phyloP scores from a whole-genome alignment of 2,888 invertebrate genomes.

The Lapara coniferarum region DNA sequence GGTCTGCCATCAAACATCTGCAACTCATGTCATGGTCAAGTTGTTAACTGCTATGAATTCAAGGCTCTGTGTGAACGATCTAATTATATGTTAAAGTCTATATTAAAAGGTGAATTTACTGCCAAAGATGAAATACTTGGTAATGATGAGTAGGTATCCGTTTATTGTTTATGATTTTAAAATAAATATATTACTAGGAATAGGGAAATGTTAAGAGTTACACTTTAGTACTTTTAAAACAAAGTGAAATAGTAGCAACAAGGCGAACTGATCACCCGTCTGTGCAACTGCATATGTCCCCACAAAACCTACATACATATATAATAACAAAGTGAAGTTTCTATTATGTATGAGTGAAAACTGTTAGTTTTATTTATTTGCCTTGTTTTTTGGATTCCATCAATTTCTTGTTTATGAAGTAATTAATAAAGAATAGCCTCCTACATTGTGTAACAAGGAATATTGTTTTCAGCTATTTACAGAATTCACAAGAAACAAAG shows the following conservation, averaged over 20 bases:
- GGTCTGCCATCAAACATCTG: slow-evolving; percentile 60
- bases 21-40: slow-evolving; percentile 52
- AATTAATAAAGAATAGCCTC: too few species aligned
- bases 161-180: background rate
- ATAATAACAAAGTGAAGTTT: too few species aligned
- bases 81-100: slow-evolving; percentile 57
- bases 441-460: background rate
- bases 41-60: slow-evolving; percentile 68
- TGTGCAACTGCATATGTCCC: too few species aligned
- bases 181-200: too few species aligned
- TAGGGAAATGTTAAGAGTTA: too few species aligned
- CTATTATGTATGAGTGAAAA: too few species aligned
- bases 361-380: too few species aligned
- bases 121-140: slow-evolving; percentile 40
- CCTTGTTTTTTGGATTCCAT: too few species aligned
- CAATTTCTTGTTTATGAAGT: background rate
- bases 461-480: background rate
- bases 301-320: too few species aligned
- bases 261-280: too few species aligned
- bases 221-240: too few species aligned
- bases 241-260: too few species aligned
- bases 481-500: background rate
- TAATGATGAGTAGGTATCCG: slow-evolving; percentile 38
- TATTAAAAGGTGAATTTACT: slow-evolving; percentile 50
- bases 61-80: slow-evolving; percentile 72